Base-by-base conservation (phyloP, 2,797 vertebrate species). In the Eulemur mongoz region DNA sequence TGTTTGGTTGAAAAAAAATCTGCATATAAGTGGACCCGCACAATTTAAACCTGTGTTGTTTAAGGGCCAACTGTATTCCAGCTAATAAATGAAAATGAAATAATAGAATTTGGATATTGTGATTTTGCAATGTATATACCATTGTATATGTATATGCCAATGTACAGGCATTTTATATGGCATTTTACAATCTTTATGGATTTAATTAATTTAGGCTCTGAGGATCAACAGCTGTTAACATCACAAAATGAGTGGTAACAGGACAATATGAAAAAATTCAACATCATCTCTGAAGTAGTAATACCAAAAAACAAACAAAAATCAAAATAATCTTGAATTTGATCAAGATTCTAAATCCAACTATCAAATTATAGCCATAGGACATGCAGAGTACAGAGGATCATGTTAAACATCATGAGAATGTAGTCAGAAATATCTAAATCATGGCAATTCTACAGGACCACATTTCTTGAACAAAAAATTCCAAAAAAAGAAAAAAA, bases 21-120 rank as follows among this genome's bases (percentile, higher is more conserved):
- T 20, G 7, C 1, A 1, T 78, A 4, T 32, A 35, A 25, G 75
- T 52, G 48, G 48, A 52, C 48, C 18, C 0, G 0, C 1, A 11
- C 3, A n/a, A 20, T 48, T 52, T 18, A 76, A 76, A 76, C 73
- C 18, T 30, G 32, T 50, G 3, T 23, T 76, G 48, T 35, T 76
- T 1, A 20, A 7, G 11, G 30, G 48, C 32, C 73, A 76, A 52
- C 48, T 50, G n/a, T 63, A 35, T n/a, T 48, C 50, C 30, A 89
- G 25, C 8, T 84, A 80, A 67, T 52, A 52, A 27, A 59, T 38
- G 30, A 57, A 57, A 89, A 67, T 40, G 4, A 73, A 95, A 63
- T 63, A 45, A 69, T n/a, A 69, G 22, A 75, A 54, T 69, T 22
- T 48, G 18, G 4, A 79, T 22, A 67, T 40, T 72, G 9, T 32